Percentiles rank a stretch among this genome's conserved stretches.
phyloP scores from a whole-genome alignment of 2,113 vertebrate genomes.

The Forbesichthys papilliferus region DNA sequence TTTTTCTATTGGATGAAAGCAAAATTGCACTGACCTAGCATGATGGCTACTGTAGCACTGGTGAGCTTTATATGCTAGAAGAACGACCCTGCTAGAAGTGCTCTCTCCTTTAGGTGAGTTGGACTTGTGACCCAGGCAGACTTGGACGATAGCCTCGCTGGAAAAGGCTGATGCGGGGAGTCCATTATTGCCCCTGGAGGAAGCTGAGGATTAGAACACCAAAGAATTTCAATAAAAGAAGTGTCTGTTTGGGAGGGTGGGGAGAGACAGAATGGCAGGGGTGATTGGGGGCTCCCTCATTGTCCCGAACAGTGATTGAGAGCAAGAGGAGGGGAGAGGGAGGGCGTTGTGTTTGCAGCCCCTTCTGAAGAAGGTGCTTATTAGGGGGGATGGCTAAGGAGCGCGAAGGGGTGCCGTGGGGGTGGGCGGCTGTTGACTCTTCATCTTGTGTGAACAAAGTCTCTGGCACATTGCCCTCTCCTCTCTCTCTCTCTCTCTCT shows the following conservation, averaged over 20 bases:
- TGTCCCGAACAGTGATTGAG: constrained; percentile 81
- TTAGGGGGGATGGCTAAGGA: constrained; percentile 70
- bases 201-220: constrained; percentile 85
- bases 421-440: constrained; percentile 82
- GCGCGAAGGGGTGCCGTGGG: constrained; percentile 63
- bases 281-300: constrained; percentile 60
- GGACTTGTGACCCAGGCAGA: constrained; percentile 74
- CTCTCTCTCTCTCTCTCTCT: constrained; percentile 49
- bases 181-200: constrained; percentile 82
- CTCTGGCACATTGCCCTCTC: constrained; percentile 71
- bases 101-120: constrained; percentile 40
- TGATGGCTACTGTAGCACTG: not conserved
- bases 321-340: constrained; percentile 76
- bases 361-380: constrained; percentile 73
- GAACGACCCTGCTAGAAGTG: constrained; percentile 33
- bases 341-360: constrained; percentile 76
- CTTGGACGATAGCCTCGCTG: constrained; percentile 71
- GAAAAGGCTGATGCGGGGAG: constrained; percentile 80
- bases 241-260: constrained; percentile 81
- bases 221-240: constrained; percentile 86
- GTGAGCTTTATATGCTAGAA: constrained; percentile 27
- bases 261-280: constrained; percentile 52
- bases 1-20: not conserved
- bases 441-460: constrained; percentile 84
- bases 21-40: not conserved